Evolutionary conservation across 2,888 invertebrate species (phyloP), one percentile per base, ranked within the genome.

Genomic region (Oscheius sp.): DNA sequence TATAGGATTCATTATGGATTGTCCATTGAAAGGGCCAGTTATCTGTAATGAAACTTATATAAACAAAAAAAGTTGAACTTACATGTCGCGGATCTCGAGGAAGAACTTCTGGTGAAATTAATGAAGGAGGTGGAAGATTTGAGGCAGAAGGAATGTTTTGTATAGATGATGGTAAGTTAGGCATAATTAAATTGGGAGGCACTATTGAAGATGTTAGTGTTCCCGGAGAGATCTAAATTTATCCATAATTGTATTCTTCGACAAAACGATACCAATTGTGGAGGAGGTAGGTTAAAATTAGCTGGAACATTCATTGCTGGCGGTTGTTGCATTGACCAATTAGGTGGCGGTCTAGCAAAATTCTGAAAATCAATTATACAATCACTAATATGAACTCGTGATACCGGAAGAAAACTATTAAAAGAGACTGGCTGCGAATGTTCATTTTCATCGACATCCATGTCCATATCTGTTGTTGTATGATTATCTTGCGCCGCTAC

Each of bases 381-480:
- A 9, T 9, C 4, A 17, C 12, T 6, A 41, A 41, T 17, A 41
- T 36, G 36, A 36, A 36, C 36, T 14, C 36, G 36, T 36, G 8
- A 36, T 36, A 8, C 8, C 14, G 8, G 8, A 36, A 36, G 14
- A 9, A 9, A 36, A 36, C 36, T 9, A 36, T 8, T 8, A 14
- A 36, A 36, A 14, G 36, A 36, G 8, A 36, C 36, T 36, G 8
- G 36, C 36, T 36, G 8, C 8, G 36, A 8, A 36, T 36, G 8
- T 36, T 30, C 38, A 14, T 64, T 62, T 12, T 80, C 76, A 4
- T 81, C 81, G 26, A 77, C 80, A 32, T 75, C 80, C 62, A 81
- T 73, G 24, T 81, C 81, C 81, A 81, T 81, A 54, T 81, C 81
- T 20, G 69, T 50, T 14, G 50, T 62, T 32, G 65, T 70, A 5